These are phyloP conservation scores for Rutpela maculata DNA, from an alignment of 2,888 invertebrate species.

Conservation along the genomic window DNA sequence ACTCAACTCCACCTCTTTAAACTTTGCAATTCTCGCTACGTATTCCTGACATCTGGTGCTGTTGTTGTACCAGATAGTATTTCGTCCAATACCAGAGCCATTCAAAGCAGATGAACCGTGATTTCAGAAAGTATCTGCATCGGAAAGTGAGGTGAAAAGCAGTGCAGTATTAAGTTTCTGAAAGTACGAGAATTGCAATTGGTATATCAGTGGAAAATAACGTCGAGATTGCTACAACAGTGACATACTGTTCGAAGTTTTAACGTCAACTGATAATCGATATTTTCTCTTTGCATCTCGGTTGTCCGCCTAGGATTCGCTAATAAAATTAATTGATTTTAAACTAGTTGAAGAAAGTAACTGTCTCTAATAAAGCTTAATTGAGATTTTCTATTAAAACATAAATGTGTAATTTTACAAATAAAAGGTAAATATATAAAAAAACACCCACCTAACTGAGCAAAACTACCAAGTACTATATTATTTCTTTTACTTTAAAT, in stretches of 20 bases:
- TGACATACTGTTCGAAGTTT: constrained; percentile 17
- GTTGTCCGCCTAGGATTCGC: neutral
- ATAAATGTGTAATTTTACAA: no score
- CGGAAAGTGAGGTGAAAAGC: constrained; percentile 25
- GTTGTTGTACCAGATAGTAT: constrained; percentile 48
- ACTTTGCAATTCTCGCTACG: constrained; percentile 48
- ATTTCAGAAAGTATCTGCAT: constrained; percentile 35
- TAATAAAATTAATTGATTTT: constrained; percentile 1
- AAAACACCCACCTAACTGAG: no score
- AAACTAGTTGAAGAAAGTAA: neutral
- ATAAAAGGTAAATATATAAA: no score
- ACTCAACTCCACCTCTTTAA: constrained; percentile 51
- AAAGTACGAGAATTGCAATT: constrained; percentile 24
- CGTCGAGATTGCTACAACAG: constrained; percentile 24
- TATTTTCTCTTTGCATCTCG: constrained; percentile 8
- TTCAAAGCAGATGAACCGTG: constrained; percentile 40
- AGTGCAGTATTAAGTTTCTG: constrained; percentile 25
- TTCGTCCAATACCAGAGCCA: constrained; percentile 32
- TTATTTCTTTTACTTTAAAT: no score
- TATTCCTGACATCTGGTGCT: constrained; percentile 50
- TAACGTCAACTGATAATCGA: neutral
- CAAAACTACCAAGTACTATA: no score
- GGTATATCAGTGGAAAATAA: constrained; percentile 5
- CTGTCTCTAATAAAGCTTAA: no score
- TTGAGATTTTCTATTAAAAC: no score